Conservation (phyloP, 2,797 vertebrate species). For the Sebastes nivosus region DNA sequence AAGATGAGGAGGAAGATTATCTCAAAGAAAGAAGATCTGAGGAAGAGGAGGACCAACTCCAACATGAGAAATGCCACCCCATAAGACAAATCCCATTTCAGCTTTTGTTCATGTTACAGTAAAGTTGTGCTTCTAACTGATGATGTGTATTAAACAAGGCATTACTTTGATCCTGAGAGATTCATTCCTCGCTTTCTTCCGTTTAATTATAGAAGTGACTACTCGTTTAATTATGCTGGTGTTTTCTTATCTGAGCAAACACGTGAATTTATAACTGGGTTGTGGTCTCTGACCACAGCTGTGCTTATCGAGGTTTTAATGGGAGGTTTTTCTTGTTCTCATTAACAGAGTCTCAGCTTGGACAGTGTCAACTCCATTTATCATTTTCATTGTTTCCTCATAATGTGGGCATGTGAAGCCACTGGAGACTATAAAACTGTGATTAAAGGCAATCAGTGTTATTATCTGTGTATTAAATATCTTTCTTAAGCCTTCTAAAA, state of each 20-base stretch:
- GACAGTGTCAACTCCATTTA: not conserved
- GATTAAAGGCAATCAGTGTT: not conserved
- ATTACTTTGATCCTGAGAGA: conserved; percentile 10
- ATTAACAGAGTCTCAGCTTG: not conserved
- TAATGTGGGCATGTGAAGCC: not conserved
- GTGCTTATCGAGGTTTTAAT: not conserved
- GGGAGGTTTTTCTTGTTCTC: not conserved
- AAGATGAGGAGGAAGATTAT: conserved; percentile 21
- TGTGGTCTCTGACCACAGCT: not conserved
- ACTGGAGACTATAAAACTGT: not conserved
- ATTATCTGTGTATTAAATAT: not conserved
- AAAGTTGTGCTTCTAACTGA: not conserved
- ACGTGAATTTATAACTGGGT: not conserved
- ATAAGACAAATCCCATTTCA: not conserved
- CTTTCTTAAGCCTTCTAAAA: not conserved
- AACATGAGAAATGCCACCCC: not conserved
- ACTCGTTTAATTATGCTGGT: conserved; percentile 8
- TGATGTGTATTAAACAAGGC: not conserved
- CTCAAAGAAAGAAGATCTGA: not conserved
- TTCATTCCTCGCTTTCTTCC: not conserved
- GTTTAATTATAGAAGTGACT: conserved; percentile 27
- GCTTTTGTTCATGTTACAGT: not conserved
- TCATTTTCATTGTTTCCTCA: not conserved
- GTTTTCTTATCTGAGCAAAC: conserved; percentile 5
- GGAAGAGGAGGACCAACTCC: not conserved